Conservation (phyloP, 2,888 invertebrate species). For the Hypolimnas misippus region DNA sequence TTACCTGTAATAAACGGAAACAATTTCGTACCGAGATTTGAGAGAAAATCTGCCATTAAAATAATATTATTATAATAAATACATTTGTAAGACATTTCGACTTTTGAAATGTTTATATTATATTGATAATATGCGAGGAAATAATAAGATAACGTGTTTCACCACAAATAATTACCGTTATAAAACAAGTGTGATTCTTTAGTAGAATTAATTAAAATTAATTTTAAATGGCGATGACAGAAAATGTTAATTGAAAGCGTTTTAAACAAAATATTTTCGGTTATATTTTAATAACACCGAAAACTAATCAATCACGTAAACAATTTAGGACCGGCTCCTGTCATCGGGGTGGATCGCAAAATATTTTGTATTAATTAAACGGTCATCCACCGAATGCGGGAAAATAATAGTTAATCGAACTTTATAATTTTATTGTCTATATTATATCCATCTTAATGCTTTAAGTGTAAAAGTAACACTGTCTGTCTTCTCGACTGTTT, state of each 20-base stretch:
- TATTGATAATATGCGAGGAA: background rate
- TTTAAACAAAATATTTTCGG: background rate
- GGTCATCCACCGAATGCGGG: background rate
- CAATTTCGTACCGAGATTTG: background rate
- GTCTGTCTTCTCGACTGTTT: too few relatives aligned
- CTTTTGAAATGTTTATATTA: background rate
- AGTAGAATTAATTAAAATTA: background rate
- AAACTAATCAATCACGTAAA: slow-evolving; percentile 5
- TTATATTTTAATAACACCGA: background rate
- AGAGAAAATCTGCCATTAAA: background rate
- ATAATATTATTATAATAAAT: background rate
- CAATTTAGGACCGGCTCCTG: background rate
- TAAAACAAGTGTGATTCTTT: too few relatives aligned
- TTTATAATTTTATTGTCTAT: background rate
- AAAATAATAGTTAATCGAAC: background rate
- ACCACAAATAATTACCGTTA: too few relatives aligned
- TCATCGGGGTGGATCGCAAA: background rate
- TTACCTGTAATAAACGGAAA: background rate
- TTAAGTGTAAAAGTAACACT: too few relatives aligned
- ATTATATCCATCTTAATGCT: too few relatives aligned
- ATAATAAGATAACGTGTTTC: too few relatives aligned
- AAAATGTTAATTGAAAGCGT: background rate
- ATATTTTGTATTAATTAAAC: slow-evolving; percentile 2
- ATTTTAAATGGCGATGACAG: background rate
- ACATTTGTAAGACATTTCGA: background rate